phyloP scores from a whole-genome alignment of 2,888 invertebrate species.

The Apocheima hispidaria region DNA sequence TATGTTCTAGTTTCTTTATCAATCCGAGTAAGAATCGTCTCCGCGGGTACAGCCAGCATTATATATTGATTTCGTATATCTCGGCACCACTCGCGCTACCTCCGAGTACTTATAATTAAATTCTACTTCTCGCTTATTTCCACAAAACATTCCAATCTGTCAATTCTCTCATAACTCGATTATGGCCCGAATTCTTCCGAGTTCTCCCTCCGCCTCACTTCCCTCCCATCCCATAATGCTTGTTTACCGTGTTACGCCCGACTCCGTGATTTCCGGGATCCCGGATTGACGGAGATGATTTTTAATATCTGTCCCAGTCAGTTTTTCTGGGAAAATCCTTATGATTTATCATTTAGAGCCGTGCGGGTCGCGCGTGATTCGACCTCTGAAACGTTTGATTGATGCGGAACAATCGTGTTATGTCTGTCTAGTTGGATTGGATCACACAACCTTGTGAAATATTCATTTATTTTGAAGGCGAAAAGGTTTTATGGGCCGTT shows the following conservation, averaged over 20 bases:
- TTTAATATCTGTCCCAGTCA: slow-evolving; percentile 48
- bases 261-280: slow-evolving; percentile 39
- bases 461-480: slow-evolving; percentile 8
- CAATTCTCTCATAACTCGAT: slow-evolving; percentile 40
- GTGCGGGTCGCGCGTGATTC: slow-evolving; percentile 29
- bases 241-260: slow-evolving; percentile 40
- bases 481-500: background rate
- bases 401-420: slow-evolving; percentile 31
- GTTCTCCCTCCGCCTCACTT: slow-evolving; percentile 6
- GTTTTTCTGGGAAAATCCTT: slow-evolving; percentile 35
- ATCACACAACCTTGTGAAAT: slow-evolving; percentile 11
- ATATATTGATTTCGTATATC: background rate
- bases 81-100: background rate
- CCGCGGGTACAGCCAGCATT: background rate
- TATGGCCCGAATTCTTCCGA: slow-evolving; percentile 30
- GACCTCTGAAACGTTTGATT: slow-evolving; percentile 28
- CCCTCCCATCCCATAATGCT: slow-evolving; percentile 27
- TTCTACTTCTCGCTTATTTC: slow-evolving; percentile 29
- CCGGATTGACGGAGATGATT: slow-evolving; percentile 46
- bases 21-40: background rate
- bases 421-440: slow-evolving; percentile 13
- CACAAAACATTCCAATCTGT: slow-evolving; percentile 37
- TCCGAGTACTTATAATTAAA: slow-evolving; percentile 25
- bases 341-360: slow-evolving; percentile 43
- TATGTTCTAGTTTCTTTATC: too few relatives aligned